These are phyloP conservation scores for Macrotus californicus DNA, from an alignment of 2,113 vertebrate genomes.

Conservation along the genomic window DNA sequence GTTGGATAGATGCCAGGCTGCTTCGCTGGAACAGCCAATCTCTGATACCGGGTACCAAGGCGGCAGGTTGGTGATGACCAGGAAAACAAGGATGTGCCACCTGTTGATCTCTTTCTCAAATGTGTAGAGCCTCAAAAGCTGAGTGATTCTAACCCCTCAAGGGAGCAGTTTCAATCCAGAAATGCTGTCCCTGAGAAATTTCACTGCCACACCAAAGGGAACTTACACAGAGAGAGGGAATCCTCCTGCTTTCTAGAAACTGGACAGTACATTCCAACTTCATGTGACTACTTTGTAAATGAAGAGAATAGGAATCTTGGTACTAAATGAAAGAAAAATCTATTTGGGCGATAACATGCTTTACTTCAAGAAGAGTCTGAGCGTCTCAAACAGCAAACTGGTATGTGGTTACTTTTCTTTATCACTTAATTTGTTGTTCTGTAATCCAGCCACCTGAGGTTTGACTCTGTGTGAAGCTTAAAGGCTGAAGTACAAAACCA, in stretches of 20 bases:
- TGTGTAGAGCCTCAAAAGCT: background rate
- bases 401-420: background rate
- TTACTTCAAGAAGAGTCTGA: constrained; percentile 52
- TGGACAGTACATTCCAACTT: background rate
- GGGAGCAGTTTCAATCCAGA: background rate
- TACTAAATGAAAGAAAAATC: constrained; percentile 19
- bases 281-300: background rate
- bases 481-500: background rate
- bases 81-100: rapidly evolving
- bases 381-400: constrained; percentile 29
- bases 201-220: background rate
- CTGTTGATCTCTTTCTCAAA: background rate
- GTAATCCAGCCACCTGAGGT: background rate
- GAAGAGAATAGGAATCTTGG: constrained; percentile 41
- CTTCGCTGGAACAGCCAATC: background rate
- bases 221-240: background rate
- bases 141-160: background rate
- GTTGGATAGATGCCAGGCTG: background rate
- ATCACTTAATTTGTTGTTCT: constrained; percentile 42
- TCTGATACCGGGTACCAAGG: rapidly evolving
- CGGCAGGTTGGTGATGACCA: rapidly evolving
- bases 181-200: background rate
- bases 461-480: background rate
- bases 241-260: background rate
- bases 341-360: constrained; percentile 16